These are phyloP conservation scores for Tetragnatha versicolor DNA, from an alignment of 1,140 invertebrate species.

Conservation along the genomic window DNA sequence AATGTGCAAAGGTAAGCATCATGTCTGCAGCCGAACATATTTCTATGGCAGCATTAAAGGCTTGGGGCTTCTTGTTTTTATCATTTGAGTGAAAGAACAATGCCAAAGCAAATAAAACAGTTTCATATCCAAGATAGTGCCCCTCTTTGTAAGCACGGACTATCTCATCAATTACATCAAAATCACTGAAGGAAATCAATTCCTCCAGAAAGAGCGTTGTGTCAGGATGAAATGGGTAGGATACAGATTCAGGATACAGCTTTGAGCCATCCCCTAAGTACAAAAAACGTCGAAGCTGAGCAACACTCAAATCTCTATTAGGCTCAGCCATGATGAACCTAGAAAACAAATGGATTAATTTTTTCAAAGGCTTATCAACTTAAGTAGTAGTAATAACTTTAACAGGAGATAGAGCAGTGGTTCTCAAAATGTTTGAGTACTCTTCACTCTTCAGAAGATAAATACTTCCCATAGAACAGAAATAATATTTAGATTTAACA, in stretches of 20 bases:
- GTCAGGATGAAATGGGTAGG: not conserved
- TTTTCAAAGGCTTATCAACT: too few species aligned
- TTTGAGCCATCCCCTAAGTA: conserved; percentile 54
- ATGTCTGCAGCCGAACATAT: conserved; percentile 69
- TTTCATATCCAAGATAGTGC: conserved; percentile 62
- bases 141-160: conserved; percentile 51
- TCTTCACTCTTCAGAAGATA: too few species aligned
- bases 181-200: conserved; percentile 53
- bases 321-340: conserved; percentile 34
- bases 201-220: conserved; percentile 41
- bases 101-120: conserved; percentile 70
- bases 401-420: too few species aligned
- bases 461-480: too few species aligned
- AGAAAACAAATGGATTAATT: not conserved
- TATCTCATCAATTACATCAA: conserved; percentile 58
- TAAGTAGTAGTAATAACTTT: too few species aligned
- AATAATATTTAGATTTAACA: too few species aligned
- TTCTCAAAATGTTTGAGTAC: too few species aligned
- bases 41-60: conserved; percentile 67
- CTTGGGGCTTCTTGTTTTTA: conserved; percentile 64
- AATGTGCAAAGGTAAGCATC: conserved; percentile 72
- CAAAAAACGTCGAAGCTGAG: conserved; percentile 50
- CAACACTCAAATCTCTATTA: not conserved
- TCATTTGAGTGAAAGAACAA: conserved; percentile 66
- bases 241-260: not conserved